Percentiles rank a stretch among this genome's conserved stretches.
Conservation (phyloP, 2,797 vertebrate genomes). For the Synaphobranchus kaupii region DNA sequence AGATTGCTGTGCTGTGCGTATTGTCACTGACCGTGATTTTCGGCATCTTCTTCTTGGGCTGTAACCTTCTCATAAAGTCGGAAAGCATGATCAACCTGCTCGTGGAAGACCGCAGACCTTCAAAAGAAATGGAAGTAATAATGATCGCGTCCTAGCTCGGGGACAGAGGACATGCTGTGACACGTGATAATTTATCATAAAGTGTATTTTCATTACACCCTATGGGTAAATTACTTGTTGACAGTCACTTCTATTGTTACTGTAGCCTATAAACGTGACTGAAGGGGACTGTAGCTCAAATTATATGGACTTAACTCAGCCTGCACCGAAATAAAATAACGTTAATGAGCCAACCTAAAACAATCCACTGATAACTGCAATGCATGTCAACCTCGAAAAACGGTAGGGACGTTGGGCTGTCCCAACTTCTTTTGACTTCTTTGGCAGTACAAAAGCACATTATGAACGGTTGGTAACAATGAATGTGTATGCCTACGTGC, state of each 20-base stretch:
- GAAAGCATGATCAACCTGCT: slow-evolving; percentile 58
- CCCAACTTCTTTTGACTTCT: not conserved
- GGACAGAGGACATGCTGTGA: not conserved
- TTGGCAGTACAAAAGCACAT: not conserved
- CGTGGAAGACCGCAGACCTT: slow-evolving; percentile 54
- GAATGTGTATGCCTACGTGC: not conserved
- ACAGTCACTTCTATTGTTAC: not conserved
- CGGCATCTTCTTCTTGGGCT: slow-evolving; percentile 59
- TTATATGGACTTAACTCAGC: not conserved
- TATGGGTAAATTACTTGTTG: not conserved
- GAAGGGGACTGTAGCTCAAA: not conserved
- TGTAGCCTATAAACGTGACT: not conserved
- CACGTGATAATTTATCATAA: not conserved
- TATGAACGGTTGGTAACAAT: not conserved
- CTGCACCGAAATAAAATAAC: not conserved
- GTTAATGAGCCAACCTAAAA: not conserved
- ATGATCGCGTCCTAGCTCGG: slow-evolving; percentile 44
- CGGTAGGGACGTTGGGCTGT: not conserved
- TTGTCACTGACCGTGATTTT: slow-evolving; percentile 57
- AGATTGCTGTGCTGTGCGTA: slow-evolving; percentile 58
- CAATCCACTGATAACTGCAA: not conserved
- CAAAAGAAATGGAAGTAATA: slow-evolving; percentile 51
- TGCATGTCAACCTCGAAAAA: not conserved
- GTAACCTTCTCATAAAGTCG: slow-evolving; percentile 59
- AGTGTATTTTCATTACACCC: slow-evolving; percentile 7